Conservation (phyloP, 2,113 vertebrate genomes). For the Seriola quinqueradiata region DNA sequence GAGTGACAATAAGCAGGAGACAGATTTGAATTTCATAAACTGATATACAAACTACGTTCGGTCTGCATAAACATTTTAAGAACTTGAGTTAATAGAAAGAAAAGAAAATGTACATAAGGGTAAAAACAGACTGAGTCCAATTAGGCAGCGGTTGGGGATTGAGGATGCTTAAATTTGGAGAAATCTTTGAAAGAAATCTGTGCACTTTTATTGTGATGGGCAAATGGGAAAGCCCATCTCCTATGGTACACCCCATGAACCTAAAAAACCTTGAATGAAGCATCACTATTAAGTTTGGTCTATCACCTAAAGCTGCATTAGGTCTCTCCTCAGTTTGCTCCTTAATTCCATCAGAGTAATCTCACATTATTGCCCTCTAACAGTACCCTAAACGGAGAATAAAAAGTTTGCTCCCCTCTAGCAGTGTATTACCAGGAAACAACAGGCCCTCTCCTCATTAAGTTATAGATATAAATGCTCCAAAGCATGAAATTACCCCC, state of each 20-base stretch:
- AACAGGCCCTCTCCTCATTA: constrained; percentile 97
- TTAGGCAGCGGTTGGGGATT: constrained; percentile 4
- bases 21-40: constrained; percentile 37
- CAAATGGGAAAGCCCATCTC: constrained; percentile 43
- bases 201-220: constrained; percentile 35
- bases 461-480: constrained; percentile 96
- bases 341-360: constrained; percentile 77
- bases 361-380: constrained; percentile 82
- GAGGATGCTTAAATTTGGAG: constrained; percentile 28
- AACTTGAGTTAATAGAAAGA: constrained; percentile 20
- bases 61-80: constrained; percentile 28
- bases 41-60: constrained; percentile 9
- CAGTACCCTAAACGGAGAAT: constrained; percentile 80
- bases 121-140: constrained; percentile 17
- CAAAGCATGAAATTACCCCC: constrained; percentile 99
- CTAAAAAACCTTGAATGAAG: constrained; percentile 67
- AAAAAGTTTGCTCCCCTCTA: constrained; percentile 83
- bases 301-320: constrained; percentile 70
- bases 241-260: constrained; percentile 44
- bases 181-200: constrained; percentile 43
- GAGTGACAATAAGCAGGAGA: constrained; percentile 61
- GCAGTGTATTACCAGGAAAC: constrained; percentile 85
- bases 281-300: constrained; percentile 69
- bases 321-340: constrained; percentile 72
- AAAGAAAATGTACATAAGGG: constrained; percentile 14